Evolutionary conservation across 1,140 invertebrate species (phyloP), one percentile per base, ranked within the genome.

Genomic region (Drosophila mauritiana): DNA sequence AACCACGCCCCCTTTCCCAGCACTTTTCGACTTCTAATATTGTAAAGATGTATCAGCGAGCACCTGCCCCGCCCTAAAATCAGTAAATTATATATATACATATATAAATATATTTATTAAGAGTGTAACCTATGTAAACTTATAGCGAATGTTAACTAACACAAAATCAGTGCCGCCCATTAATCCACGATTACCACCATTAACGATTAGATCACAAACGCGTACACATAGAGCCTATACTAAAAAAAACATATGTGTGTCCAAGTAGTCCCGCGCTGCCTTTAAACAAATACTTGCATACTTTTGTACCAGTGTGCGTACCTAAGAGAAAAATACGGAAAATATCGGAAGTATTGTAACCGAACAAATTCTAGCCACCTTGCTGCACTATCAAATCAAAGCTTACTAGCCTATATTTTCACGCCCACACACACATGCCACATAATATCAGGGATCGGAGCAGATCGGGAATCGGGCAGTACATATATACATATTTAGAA

Each of bases 111-210:
- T 62, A 39, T 62, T 53, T 56, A 72, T 70, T 72, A 72, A 70
- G 67, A 76, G 34, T 76, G 63, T 55, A 77, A 77, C 55, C 49
- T 69, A 59, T 59, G 62, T 77, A 77, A 69, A 70, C 68, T 72
- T 83, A 79, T 77, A 88, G 79, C 76, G 72, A 88, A 88, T 88
- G 84, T 88, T 88, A 88, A 88, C 84, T 88, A 86, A 88, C 84
- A 89, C 80, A 89, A 89, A 88, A 88, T 88, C 84, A 88, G 80
- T 89, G 84, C 84, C 84, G 84, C 84, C 84, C 84, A 88, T 88
- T 88, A 89, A 88, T 89, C 84, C 84, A 88, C 84, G 84, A 88
- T 88, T 88, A 88, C 83, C 83, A 89, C 83, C 83, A 89, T 89
- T 89, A 89, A 83, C 20, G 36, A 88, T 88, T 86, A 86, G 83